phyloP scores from a whole-genome alignment of 2,888 invertebrate species.

The Encarsia formosa region DNA sequence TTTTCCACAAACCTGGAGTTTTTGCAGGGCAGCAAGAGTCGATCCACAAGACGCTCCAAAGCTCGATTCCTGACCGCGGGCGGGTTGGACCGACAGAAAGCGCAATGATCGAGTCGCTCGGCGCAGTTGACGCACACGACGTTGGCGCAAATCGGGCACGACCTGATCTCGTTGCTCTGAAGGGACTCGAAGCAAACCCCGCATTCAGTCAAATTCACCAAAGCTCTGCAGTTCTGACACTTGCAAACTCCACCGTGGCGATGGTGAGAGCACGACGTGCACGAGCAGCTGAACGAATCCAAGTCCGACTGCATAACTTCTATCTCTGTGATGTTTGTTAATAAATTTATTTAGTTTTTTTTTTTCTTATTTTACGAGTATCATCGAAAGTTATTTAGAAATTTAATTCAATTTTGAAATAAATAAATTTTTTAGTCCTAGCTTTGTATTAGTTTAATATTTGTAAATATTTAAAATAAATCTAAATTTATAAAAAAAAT shows the following conservation, averaged over 20 bases:
- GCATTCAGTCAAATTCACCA: constrained; percentile 34
- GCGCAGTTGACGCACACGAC: constrained; percentile 35
- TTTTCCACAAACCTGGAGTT: constrained; percentile 35
- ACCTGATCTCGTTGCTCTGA: constrained; percentile 32
- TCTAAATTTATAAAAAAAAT: too few species aligned
- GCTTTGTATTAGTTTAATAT: too few species aligned
- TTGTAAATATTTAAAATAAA: too few species aligned
- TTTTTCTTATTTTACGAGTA: too few species aligned
- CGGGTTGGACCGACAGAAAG: constrained; percentile 35
- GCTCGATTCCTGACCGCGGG: constrained; percentile 35
- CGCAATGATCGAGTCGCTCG: constrained; percentile 30
- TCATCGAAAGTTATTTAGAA: too few species aligned
- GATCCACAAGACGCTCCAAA: constrained; percentile 35
- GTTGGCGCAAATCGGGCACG: constrained; percentile 37
- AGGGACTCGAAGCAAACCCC: constrained; percentile 37
- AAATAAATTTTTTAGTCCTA: too few species aligned
- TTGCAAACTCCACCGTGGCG: constrained; percentile 24
- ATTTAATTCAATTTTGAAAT: too few species aligned
- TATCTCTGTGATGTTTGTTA: too few species aligned
- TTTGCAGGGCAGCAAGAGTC: constrained; percentile 36
- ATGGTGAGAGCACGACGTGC: too few species aligned
- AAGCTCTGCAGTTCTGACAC: constrained; percentile 34
- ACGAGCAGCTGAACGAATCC: too few species aligned
- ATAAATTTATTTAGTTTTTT: too few species aligned
- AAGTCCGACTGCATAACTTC: too few species aligned